Evolutionary conservation across 2,888 invertebrate species (phyloP).

Genomic region (Alentia gelatinosa): DNA sequence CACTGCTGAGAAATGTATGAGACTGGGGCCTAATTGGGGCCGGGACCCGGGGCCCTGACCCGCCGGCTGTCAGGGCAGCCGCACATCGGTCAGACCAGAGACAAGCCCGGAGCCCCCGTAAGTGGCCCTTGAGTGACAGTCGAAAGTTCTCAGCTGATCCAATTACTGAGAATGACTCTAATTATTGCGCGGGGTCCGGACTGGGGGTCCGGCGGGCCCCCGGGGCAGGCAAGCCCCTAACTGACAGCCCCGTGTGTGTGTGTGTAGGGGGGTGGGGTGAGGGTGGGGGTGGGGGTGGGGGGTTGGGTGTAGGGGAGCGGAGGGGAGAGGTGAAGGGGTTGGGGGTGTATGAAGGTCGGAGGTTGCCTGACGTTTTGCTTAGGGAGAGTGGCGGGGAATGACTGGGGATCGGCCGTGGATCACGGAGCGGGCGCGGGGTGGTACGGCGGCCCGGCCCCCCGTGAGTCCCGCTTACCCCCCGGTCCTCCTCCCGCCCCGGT

Average conservation of each 20-base stretch:
- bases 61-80: not conserved
- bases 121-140: conserved; percentile 48
- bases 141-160: conserved; percentile 52
- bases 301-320: not conserved
- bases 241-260: not conserved
- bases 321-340: not conserved
- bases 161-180: conserved; percentile 48
- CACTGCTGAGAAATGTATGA: conserved; percentile 25
- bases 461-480: no score
- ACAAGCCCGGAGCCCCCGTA: not conserved
- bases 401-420: not conserved
- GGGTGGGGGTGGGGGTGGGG: not conserved
- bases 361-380: not conserved
- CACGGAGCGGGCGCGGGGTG: not conserved
- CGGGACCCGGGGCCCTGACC: not conserved
- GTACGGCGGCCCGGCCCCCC: not conserved
- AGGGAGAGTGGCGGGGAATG: not conserved
- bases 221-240: not conserved
- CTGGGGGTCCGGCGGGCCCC: not conserved
- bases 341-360: not conserved
- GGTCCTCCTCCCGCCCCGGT: not conserved
- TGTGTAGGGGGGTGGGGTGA: not conserved
- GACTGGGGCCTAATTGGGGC: conserved; percentile 31
- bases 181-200: conserved; percentile 20
- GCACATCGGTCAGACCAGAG: conserved; percentile 25